A percentile compares a stretch with the other conserved stretches of the same genome.
phyloP scores from a whole-genome alignment of 2,888 invertebrate species.

The Drosophila neoperkinsi region DNA sequence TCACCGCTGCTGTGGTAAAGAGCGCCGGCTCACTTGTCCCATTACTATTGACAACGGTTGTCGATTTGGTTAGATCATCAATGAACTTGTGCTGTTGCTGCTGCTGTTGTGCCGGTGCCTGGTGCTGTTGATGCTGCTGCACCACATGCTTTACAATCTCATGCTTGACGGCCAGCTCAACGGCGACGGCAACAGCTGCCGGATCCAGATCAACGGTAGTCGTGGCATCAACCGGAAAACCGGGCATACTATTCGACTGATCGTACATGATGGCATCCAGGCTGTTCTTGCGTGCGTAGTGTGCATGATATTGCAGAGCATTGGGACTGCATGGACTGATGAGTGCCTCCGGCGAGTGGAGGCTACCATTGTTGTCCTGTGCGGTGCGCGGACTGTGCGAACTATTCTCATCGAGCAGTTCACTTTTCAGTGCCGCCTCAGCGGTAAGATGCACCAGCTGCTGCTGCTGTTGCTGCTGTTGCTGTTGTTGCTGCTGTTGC shows the following conservation, averaged over 20 bases:
- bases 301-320: slow-evolving; percentile 71
- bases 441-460: slow-evolving; percentile 79
- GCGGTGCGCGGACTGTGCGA: slow-evolving; percentile 86
- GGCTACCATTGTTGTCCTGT: slow-evolving; percentile 40
- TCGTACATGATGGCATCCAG: slow-evolving; percentile 83
- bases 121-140: slow-evolving; percentile 86
- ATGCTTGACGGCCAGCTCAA: slow-evolving; percentile 86
- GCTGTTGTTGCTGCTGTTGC: slow-evolving; percentile 40
- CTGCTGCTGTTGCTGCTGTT: slow-evolving; percentile 52
- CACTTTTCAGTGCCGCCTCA: slow-evolving; percentile 87
- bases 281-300: slow-evolving; percentile 76
- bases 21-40: slow-evolving; percentile 67
- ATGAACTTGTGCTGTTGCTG: slow-evolving; percentile 85
- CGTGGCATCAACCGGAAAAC: slow-evolving; percentile 73
- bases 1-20: slow-evolving; percentile 68
- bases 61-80: slow-evolving; percentile 78
- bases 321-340: slow-evolving; percentile 78
- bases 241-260: slow-evolving; percentile 81
- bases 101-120: slow-evolving; percentile 85
- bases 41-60: slow-evolving; percentile 67
- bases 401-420: slow-evolving; percentile 90
- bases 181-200: slow-evolving; percentile 81
- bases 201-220: slow-evolving; percentile 72
- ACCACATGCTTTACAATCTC: slow-evolving; percentile 87
- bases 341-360: slow-evolving; percentile 81